phyloP scores from a whole-genome alignment of 1,140 invertebrate species.

The Thaumatotibia leucotreta region DNA sequence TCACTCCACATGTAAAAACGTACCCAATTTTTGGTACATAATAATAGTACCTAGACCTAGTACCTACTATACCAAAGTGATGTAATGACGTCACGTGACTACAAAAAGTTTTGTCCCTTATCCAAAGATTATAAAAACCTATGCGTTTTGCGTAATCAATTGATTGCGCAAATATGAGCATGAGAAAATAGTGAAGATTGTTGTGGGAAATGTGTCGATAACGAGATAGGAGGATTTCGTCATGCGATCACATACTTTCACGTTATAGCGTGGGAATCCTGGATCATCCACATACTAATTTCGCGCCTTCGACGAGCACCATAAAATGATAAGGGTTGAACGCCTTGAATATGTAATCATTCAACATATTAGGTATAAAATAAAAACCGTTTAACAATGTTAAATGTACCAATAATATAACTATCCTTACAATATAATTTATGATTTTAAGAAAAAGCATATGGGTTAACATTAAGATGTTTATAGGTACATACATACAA shows the following conservation, averaged over 20 bases:
- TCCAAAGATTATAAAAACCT: neutral
- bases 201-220: conserved; percentile 54
- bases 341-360: conserved; percentile 8
- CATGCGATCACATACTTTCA: conserved; percentile 58
- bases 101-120: neutral
- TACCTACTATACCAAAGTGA: too few relatives aligned
- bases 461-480: too few relatives aligned
- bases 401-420: too few relatives aligned
- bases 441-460: too few relatives aligned
- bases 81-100: neutral
- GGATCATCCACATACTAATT: conserved; percentile 40
- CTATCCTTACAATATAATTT: too few relatives aligned
- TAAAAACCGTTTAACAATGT: too few relatives aligned
- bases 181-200: conserved; percentile 36
- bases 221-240: conserved; percentile 42
- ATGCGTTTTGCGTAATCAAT: conserved; percentile 11
- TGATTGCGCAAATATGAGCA: conserved; percentile 44
- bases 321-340: neutral
- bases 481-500: too few relatives aligned
- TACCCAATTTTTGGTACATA: neutral
- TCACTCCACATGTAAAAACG: too few relatives aligned
- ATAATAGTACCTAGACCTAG: too few relatives aligned
- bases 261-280: conserved; percentile 58
- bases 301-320: conserved; percentile 29
- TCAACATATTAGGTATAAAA: neutral